A percentile compares a stretch with the other conserved stretches of the same genome.
phyloP scores from a whole-genome alignment of 2,888 invertebrate species.

The Allacma fusca region DNA sequence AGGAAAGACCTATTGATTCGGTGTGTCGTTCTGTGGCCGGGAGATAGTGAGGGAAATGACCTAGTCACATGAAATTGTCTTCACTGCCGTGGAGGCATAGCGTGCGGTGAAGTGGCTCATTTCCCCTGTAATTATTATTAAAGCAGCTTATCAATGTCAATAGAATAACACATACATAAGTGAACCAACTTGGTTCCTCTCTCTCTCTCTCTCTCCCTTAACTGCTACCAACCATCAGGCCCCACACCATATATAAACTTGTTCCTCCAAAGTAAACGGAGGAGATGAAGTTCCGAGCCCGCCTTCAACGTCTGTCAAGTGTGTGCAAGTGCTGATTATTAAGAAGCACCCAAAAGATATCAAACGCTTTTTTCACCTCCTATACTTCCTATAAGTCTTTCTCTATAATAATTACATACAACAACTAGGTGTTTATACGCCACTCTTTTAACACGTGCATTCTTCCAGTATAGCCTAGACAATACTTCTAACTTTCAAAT shows the following conservation, averaged over 20 bases:
- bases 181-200: too few species aligned
- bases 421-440: not conserved
- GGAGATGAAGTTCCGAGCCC: conserved; percentile 25
- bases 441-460: not conserved
- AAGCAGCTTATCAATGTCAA: conserved; percentile 34
- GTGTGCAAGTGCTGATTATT: conserved; percentile 36
- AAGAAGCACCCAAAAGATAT: conserved; percentile 4
- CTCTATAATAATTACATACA: too few species aligned
- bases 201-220: too few species aligned
- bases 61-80: conserved; percentile 20
- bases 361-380: too few species aligned
- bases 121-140: conserved; percentile 43
- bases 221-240: too few species aligned
- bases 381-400: too few species aligned
- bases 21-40: conserved; percentile 16
- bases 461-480: too few species aligned
- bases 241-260: too few species aligned
- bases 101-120: conserved; percentile 22
- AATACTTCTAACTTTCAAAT: too few species aligned
- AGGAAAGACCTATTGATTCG: conserved; percentile 4
- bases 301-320: conserved; percentile 35
- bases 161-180: conserved; percentile 1
- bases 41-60: conserved; percentile 41
- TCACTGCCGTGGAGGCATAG: not conserved
- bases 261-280: conserved; percentile 32